Base-by-base conservation (phyloP, 2,113 vertebrate genomes). In the Tylochromis polylepis region DNA sequence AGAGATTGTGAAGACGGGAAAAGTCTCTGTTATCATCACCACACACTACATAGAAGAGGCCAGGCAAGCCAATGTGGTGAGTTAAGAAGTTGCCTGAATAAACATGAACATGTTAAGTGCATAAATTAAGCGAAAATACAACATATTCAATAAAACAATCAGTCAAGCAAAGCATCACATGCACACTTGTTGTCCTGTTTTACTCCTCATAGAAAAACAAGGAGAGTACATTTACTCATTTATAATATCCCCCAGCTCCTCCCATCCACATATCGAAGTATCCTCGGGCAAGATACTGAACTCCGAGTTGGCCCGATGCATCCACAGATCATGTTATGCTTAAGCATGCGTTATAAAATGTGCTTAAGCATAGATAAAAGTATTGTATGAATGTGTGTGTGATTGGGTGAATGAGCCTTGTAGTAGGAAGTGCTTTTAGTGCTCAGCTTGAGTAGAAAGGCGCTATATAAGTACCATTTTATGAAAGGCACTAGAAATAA, bases 31-130 rank as follows among this genome's bases (percentile, higher is more conserved):
- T 87, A 96, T 97, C 87, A 96, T 97, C 94, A 97, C 96, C 34
- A 97, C 96, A 0, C 96, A 97, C 89, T 97, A 97, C 91, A 97
- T 97, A 38, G 96, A 97, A 87, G 96, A 97, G 83, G 96, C 96
- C 92, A 86, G 95, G 75, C 96, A 97, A 87, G 96, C 96, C 60
- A 92, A 96, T 16, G 92, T 95, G 95, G 96, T 97, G 93, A 96
- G 96, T 72, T 20, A 10, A 78, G 31, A 53, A 1, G 31, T 6
- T 7, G 9, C 3, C 15, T 22, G 8, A 18, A 12, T 53, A 11
- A 20, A 5, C 24, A 41, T 22, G 15, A 43, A 59, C 11, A 27
- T 11, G 2, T 12, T 43, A 27, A 46, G 4, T 41, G 43, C 24
- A 4, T 31, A 43, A 83, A 60, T 70, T 27, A 43, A 24, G 29